Percentiles rank a stretch among this genome's conserved stretches.
phyloP scores from a whole-genome alignment of 2,797 vertebrate genomes.

The Acanthurus leucopareius region DNA sequence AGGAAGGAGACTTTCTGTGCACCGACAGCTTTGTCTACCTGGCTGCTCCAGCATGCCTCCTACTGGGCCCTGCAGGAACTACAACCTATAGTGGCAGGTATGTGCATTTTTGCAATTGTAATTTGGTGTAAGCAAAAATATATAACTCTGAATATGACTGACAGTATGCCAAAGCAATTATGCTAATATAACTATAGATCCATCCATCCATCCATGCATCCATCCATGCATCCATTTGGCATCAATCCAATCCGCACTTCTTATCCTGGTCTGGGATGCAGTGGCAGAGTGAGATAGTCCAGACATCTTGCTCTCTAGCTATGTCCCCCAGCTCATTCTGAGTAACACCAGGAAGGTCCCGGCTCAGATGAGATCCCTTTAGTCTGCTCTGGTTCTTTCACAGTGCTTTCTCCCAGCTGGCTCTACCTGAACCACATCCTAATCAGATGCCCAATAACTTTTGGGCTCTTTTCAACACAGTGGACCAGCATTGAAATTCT shows the following conservation, averaged over 20 bases:
- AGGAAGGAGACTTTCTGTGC: slow-evolving; percentile 87
- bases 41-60: slow-evolving; percentile 86
- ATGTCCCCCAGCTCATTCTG: background rate
- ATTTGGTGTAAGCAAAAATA: too few relatives aligned
- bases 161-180: too few relatives aligned
- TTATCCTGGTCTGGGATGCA: background rate
- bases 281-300: background rate
- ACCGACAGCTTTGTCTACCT: slow-evolving; percentile 89
- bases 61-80: slow-evolving; percentile 81
- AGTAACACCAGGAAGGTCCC: background rate
- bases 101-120: slow-evolving; percentile 19
- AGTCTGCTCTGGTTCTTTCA: background rate
- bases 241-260: background rate
- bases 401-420: background rate
- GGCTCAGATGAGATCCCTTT: background rate
- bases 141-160: too few relatives aligned
- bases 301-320: background rate
- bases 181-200: background rate
- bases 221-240: background rate
- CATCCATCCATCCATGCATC: background rate
- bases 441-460: background rate
- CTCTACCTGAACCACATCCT: background rate
- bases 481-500: background rate
- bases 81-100: slow-evolving; percentile 80
- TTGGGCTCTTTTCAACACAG: background rate